phyloP scores from a whole-genome alignment of 1,140 invertebrate genomes.

The Dreissena rostriformis region DNA sequence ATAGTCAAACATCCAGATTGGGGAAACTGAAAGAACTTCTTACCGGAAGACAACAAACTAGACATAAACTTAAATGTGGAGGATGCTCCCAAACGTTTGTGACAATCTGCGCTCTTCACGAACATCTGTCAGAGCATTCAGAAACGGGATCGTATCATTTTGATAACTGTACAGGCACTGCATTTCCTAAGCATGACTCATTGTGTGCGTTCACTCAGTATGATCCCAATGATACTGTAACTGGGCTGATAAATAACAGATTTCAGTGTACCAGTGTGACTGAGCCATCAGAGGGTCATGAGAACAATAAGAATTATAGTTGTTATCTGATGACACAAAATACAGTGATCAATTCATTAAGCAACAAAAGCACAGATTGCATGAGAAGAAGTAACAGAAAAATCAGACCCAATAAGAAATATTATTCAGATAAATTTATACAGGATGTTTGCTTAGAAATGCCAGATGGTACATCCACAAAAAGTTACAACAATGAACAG shows the following conservation, averaged over 20 bases:
- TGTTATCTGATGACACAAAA: too few relatives aligned
- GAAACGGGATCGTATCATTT: background rate
- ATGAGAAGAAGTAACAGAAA: too few relatives aligned
- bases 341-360: too few relatives aligned
- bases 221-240: background rate
- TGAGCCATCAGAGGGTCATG: too few relatives aligned
- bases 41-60: background rate
- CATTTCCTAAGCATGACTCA: constrained; percentile 2
- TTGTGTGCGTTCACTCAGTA: background rate
- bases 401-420: too few relatives aligned
- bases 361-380: too few relatives aligned
- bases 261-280: too few relatives aligned
- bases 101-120: background rate
- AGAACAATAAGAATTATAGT: too few relatives aligned
- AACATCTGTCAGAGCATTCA: background rate
- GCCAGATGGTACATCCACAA: background rate
- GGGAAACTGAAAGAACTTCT: background rate
- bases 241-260: too few relatives aligned
- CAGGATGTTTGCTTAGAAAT: background rate
- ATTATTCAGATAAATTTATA: background rate
- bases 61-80: background rate
- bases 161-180: background rate
- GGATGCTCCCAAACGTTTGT: background rate
- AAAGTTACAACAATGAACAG: too few relatives aligned
- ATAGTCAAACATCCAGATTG: background rate